Evolutionary conservation across 2,888 invertebrate species (phyloP).

Genomic region (Anodontia alba): DNA sequence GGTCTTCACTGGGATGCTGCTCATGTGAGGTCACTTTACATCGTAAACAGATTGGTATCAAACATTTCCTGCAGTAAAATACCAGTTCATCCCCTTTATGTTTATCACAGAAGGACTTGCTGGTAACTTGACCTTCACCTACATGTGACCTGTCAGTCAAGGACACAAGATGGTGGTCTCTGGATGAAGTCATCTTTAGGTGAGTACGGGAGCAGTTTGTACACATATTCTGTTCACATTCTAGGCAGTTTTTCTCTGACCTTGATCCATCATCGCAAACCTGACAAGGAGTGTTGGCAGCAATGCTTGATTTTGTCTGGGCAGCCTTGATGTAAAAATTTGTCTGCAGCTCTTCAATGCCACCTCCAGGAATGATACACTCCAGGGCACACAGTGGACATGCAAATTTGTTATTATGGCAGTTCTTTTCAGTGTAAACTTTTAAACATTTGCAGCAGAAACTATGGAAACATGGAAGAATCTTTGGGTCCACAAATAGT

Average conservation of each 20-base stretch:
- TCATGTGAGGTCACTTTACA: constrained; percentile 68
- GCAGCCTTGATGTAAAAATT: constrained; percentile 67
- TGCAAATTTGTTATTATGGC: constrained; percentile 57
- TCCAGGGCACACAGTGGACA: constrained; percentile 62
- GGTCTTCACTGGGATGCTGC: constrained; percentile 60
- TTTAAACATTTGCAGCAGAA: constrained; percentile 57
- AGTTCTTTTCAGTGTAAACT: constrained; percentile 58
- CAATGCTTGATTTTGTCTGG: constrained; percentile 45
- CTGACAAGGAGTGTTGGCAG: constrained; percentile 59
- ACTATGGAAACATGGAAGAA: constrained; percentile 66
- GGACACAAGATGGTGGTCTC: constrained; percentile 66
- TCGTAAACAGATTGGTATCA: constrained; percentile 61
- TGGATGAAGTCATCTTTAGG: constrained; percentile 65
- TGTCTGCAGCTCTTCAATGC: constrained; percentile 60
- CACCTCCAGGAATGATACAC: constrained; percentile 55
- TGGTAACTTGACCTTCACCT: constrained; percentile 57
- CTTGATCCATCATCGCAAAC: constrained; percentile 54
- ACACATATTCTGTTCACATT: constrained; percentile 65
- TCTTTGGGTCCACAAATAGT: constrained; percentile 57
- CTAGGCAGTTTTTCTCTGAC: constrained; percentile 62
- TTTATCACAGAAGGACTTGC: constrained; percentile 64
- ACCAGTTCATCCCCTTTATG: constrained; percentile 64
- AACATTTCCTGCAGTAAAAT: constrained; percentile 63
- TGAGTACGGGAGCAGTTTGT: constrained; percentile 56
- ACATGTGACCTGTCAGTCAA: constrained; percentile 49